phyloP scores from a whole-genome alignment of 2,113 vertebrate species.

The Rhinopomastus cyanomelas region DNA sequence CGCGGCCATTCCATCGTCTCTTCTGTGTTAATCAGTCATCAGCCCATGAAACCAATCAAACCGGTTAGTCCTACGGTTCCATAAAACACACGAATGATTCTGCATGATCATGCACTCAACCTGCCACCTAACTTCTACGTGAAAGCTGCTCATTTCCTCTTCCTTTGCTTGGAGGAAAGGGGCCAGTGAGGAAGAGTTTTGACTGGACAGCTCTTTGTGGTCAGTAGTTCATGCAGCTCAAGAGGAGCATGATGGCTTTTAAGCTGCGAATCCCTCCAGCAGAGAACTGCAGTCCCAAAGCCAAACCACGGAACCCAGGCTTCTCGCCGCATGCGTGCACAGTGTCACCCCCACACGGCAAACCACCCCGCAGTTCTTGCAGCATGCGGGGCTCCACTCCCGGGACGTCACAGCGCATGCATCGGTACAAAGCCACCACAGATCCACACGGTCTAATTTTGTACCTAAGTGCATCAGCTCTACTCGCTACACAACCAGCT shows the following conservation, averaged over 20 bases:
- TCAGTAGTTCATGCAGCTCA: constrained; percentile 54
- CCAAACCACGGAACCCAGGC: constrained; percentile 13
- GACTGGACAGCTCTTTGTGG: constrained; percentile 21
- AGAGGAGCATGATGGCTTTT: neutral
- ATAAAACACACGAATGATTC: constrained; percentile 36
- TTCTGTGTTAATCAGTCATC: constrained; percentile 58
- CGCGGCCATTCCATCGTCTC: constrained; percentile 44
- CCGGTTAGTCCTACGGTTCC: neutral
- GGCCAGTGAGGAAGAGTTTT: constrained; percentile 51
- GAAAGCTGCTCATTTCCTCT: constrained; percentile 39
- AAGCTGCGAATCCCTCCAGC: constrained; percentile 46
- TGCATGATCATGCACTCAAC: constrained; percentile 63
- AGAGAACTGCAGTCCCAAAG: constrained; percentile 37
- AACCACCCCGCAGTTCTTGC: constrained; percentile 11
- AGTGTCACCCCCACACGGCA: constrained; percentile 18
- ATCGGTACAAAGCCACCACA: constrained; percentile 17
- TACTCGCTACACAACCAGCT: constrained; percentile 41
- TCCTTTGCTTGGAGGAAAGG: constrained; percentile 47
- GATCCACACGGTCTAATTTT: neutral
- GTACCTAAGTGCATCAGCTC: constrained; percentile 15
- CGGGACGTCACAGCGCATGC: constrained; percentile 53
- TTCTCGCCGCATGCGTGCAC: constrained; percentile 48
- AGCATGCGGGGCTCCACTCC: constrained; percentile 59
- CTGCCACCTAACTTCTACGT: neutral
- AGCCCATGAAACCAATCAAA: constrained; percentile 23